A percentile compares a stretch with the other conserved stretches of the same genome.
Conservation (phyloP, 2,888 invertebrate genomes). For the Tachystola acroxantha region DNA sequence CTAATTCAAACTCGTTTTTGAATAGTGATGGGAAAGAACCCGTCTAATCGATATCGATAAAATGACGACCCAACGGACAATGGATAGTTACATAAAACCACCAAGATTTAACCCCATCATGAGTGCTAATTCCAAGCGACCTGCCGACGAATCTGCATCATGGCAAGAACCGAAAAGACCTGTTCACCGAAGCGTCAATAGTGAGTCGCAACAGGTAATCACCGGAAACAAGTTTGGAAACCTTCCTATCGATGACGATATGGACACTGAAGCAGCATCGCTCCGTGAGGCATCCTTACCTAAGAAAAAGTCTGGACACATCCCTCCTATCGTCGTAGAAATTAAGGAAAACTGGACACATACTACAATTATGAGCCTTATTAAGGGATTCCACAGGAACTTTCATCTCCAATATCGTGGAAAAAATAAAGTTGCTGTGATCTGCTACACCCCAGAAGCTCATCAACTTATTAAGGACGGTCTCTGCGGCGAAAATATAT, state of each 20-base stretch:
- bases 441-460: not conserved
- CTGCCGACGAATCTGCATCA: no score
- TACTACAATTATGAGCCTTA: not conserved
- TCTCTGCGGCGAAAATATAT: not conserved
- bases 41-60: no score
- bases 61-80: no score
- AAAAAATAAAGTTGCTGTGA: not conserved
- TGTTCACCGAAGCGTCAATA: not conserved
- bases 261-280: not conserved
- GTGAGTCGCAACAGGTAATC: not conserved
- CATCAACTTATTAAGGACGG: not conserved
- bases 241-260: not conserved
- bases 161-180: no score
- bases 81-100: no score
- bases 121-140: no score
- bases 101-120: no score
- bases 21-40: no score
- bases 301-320: conserved; percentile 4
- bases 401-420: conserved; percentile 7
- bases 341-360: not conserved
- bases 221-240: conserved; percentile 1
- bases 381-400: not conserved
- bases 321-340: conserved; percentile 3
- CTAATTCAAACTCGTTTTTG: no score
- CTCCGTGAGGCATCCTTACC: conserved; percentile 2